Conservation (phyloP, 2,797 vertebrate genomes). For the Austrolebias charrua region DNA sequence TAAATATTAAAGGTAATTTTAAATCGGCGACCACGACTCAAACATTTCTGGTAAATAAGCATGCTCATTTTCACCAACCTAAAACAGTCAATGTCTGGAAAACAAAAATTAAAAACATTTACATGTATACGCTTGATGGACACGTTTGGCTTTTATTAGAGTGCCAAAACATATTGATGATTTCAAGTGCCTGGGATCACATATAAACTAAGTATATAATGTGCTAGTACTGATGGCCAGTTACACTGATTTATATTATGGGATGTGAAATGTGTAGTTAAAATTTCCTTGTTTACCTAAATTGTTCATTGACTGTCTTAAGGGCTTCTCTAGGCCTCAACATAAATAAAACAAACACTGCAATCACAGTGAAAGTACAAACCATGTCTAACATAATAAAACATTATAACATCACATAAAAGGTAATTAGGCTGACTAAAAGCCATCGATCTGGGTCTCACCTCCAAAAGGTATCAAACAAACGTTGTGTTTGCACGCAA, state of each 20-base stretch:
- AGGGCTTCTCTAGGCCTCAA: not conserved
- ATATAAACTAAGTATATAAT: not conserved
- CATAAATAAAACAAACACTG: not conserved
- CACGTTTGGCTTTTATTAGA: not conserved
- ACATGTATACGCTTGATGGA: not conserved
- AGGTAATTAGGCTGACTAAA: slow-evolving; percentile 20
- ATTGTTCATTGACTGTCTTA: not conserved
- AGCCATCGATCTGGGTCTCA: slow-evolving; percentile 67
- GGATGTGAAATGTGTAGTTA: not conserved
- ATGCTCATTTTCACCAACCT: no score
- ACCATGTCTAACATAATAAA: slow-evolving; percentile 11
- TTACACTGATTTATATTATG: not conserved
- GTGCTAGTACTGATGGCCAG: not conserved
- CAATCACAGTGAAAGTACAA: not conserved
- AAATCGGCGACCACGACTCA: no score
- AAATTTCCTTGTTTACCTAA: not conserved
- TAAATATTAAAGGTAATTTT: no score
- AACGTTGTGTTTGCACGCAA: slow-evolving; percentile 93
- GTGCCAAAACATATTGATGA: not conserved
- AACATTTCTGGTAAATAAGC: no score
- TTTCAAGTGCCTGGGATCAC: no score
- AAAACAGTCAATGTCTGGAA: no score
- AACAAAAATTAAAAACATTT: no score
- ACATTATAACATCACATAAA: not conserved
- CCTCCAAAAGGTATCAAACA: slow-evolving; percentile 98